Percentiles rank a stretch among this genome's conserved stretches.
phyloP scores from a whole-genome alignment of 2,888 invertebrate species.

The Willowsia nigromaculata region DNA sequence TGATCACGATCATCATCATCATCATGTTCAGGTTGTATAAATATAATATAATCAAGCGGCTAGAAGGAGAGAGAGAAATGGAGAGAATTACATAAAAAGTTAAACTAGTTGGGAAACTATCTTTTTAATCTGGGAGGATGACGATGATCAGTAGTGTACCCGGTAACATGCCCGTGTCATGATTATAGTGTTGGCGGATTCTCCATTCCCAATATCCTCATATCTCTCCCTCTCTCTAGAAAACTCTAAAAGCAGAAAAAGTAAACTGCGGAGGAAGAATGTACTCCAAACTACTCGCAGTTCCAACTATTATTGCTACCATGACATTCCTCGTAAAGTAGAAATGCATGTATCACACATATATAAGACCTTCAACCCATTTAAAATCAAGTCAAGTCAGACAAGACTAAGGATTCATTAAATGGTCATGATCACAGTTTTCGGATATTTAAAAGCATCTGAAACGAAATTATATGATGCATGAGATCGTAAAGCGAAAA shows the following conservation, averaged over 20 bases:
- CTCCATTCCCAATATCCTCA: too few species aligned
- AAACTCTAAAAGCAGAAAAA: neutral
- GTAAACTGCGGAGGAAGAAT: neutral
- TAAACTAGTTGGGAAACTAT: conserved; percentile 20
- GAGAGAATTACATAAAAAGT: neutral
- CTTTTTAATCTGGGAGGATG: neutral
- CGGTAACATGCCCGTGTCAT: neutral
- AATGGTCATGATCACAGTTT: neutral
- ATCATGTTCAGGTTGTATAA: neutral
- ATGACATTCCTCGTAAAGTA: neutral
- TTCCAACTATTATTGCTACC: neutral
- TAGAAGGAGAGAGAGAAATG: neutral
- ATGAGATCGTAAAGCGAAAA: neutral
- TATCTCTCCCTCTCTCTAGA: neutral
- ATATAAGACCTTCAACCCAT: neutral
- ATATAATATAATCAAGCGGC: conserved; percentile 13
- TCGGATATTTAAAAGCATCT: neutral
- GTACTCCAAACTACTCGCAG: neutral
- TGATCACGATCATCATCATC: neutral
- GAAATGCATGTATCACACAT: neutral
- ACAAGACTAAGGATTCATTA: neutral
- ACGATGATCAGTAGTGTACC: neutral
- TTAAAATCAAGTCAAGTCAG: neutral
- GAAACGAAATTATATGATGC: neutral
- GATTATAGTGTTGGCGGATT: neutral